phyloP scores from a whole-genome alignment of 2,113 vertebrate species.

The Oophaga pumilio region DNA sequence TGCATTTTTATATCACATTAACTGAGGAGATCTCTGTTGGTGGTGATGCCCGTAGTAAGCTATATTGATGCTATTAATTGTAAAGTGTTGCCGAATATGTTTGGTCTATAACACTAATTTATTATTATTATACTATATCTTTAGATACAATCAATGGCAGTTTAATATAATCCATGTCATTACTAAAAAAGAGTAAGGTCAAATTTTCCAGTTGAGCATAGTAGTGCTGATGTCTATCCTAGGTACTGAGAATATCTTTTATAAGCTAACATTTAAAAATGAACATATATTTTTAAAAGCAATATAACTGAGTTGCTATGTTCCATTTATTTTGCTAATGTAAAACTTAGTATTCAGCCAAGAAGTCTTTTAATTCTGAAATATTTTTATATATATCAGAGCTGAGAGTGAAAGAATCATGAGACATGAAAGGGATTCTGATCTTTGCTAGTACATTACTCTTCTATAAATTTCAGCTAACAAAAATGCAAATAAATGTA shows the following conservation, averaged over 20 bases:
- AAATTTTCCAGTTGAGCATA: neutral
- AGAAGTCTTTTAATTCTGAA: constrained; percentile 1
- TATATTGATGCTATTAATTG: no score
- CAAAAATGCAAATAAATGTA: neutral
- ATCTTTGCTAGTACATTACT: neutral
- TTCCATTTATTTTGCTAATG: constrained; percentile 23
- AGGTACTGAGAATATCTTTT: neutral
- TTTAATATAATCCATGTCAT: neutral
- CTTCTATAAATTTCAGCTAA: neutral
- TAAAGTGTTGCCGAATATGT: no score
- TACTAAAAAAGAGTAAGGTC: neutral
- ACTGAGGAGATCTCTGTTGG: no score
- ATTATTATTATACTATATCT: neutral
- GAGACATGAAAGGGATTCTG: constrained; percentile 9
- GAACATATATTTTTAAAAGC: neutral
- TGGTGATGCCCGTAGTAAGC: no score
- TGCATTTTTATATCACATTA: no score
- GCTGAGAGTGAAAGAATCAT: constrained; percentile 12
- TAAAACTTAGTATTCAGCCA: neutral
- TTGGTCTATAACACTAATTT: no score
- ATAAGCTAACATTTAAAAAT: neutral
- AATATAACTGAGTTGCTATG: neutral
- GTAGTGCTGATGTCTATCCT: neutral
- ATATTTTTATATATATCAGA: constrained; percentile 11
- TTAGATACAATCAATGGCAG: neutral